Conservation (phyloP, 2,888 invertebrate species). For the Bugulina stolonifera region DNA sequence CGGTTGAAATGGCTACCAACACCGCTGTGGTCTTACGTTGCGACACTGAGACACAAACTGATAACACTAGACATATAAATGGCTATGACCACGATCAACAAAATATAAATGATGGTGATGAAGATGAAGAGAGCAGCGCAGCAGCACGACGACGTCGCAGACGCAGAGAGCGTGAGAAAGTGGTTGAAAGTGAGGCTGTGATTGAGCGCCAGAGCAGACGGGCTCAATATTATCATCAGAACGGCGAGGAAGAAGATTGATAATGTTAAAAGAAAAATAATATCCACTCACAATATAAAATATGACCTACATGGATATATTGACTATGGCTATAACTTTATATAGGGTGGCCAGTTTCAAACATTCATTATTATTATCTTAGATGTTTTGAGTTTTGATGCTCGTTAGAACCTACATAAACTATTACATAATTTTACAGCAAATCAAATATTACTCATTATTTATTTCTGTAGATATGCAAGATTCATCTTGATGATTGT, state of each 20-base stretch:
- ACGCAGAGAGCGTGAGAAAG: neutral
- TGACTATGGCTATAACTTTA: no score
- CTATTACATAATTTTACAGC: no score
- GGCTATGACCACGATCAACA: neutral
- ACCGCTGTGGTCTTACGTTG: neutral
- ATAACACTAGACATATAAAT: neutral
- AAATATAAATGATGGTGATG: neutral
- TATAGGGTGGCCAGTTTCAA: no score
- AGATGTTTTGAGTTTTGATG: no score
- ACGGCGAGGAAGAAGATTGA: neutral
- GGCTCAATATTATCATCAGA: neutral
- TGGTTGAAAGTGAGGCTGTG: conserved; percentile 7
- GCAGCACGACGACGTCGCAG: neutral
- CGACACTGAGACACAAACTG: conserved; percentile 3
- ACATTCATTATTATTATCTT: no score
- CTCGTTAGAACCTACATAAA: no score
- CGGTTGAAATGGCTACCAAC: neutral
- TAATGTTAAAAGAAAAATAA: no score
- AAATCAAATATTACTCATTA: no score
- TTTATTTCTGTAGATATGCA: no score
- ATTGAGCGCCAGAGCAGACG: neutral
- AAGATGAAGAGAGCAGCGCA: neutral
- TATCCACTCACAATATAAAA: no score
- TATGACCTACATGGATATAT: no score
- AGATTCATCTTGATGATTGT: no score